These are phyloP conservation scores for Harlomillsia oculata DNA, from an alignment of 1,140 invertebrate species.

Conservation along the genomic window DNA sequence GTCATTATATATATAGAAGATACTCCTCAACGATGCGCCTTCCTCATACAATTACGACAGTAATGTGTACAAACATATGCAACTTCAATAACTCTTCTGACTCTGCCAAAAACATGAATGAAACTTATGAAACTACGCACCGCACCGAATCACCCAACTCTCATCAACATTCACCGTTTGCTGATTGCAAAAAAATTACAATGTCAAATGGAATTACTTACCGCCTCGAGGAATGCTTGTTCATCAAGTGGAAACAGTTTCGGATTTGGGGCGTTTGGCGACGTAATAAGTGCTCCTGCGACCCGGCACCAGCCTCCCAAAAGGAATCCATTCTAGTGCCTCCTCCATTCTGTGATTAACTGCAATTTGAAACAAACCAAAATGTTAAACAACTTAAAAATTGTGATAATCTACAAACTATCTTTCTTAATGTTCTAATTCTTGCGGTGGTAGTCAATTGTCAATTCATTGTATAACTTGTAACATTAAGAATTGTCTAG, in stretches of 20 bases:
- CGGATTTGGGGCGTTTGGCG: slow-evolving; percentile 27
- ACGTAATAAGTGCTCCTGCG: slow-evolving; percentile 29
- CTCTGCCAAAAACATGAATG: no score
- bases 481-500: no score
- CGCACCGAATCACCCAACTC: no score
- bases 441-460: no score
- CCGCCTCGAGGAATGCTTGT: slow-evolving; percentile 32
- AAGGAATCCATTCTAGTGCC: slow-evolving; percentile 33
- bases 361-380: background rate
- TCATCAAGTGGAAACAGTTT: slow-evolving; percentile 30
- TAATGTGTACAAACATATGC: no score
- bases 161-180: no score
- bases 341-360: slow-evolving; percentile 30
- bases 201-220: slow-evolving; percentile 6
- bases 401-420: background rate
- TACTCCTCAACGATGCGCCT: no score
- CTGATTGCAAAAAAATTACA: background rate
- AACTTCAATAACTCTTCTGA: no score
- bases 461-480: no score
- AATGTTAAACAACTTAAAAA: background rate
- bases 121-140: no score
- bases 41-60: no score
- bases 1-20: no score
- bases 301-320: slow-evolving; percentile 27
- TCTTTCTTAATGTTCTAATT: background rate